Evolutionary conservation across 1,140 invertebrate species (phyloP).

Genomic region (Tetraneura akinire): DNA sequence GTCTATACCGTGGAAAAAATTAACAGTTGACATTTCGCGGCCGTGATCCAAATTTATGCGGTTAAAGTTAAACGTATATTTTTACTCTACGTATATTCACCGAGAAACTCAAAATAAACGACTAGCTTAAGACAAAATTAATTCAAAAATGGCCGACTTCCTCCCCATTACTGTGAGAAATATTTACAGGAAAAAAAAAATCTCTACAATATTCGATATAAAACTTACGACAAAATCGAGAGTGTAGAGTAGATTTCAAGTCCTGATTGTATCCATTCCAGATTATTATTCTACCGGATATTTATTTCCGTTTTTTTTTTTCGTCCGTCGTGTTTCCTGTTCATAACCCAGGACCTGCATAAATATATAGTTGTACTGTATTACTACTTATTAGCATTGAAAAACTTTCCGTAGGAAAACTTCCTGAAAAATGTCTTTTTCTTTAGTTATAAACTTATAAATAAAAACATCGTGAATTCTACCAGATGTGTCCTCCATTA

Average conservation of each 20-base stretch:
- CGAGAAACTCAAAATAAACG: constrained; percentile 21
- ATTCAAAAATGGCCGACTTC: constrained; percentile 18
- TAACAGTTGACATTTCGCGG: constrained; percentile 31
- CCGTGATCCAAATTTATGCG: constrained; percentile 49
- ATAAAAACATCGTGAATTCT: constrained; percentile 47
- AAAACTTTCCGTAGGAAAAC: constrained; percentile 45
- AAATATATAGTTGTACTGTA: constrained; percentile 11
- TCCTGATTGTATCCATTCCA: constrained; percentile 15
- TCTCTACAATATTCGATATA: background rate
- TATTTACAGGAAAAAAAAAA: background rate
- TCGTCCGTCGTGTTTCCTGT: constrained; percentile 33
- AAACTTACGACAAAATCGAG: constrained; percentile 8
- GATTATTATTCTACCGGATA: constrained; percentile 34
- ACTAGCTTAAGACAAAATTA: constrained; percentile 39
- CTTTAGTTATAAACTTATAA: constrained; percentile 42
- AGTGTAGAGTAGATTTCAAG: background rate
- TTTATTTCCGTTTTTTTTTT: constrained; percentile 19
- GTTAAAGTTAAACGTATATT: constrained; percentile 32
- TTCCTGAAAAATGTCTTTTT: constrained; percentile 44
- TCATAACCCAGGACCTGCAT: constrained; percentile 38
- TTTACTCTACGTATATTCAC: background rate
- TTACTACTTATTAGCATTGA: constrained; percentile 42
- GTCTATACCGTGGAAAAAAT: constrained; percentile 41
- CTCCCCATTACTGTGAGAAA: constrained; percentile 20
- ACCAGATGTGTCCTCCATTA: constrained; percentile 47